Base-by-base conservation (phyloP, 23 tunicate species). In the Aplidium turbinatum region DNA sequence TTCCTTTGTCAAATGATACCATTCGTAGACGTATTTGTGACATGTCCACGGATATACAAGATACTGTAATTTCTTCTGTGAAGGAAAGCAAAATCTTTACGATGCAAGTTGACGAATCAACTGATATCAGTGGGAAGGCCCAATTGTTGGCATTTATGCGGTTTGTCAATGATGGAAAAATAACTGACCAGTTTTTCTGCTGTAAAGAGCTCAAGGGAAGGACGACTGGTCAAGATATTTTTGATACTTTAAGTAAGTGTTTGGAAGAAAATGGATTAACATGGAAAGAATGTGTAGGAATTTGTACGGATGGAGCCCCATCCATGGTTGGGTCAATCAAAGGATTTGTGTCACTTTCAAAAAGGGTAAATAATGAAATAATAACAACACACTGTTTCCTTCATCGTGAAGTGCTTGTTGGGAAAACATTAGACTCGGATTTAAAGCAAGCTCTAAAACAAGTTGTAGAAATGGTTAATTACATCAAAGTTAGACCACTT, bases 391-490 rank as follows among this genome's bases (percentile, higher is more conserved):
- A 70, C 76, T 46, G 76, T 47, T 70, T 70, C 35, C 76, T 70
- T 70, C 76, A 70, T 70, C 58, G 76, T 24, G 58, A 70, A 70
- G 36, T 47, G 58, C 58, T 70, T 47, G 26, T 70, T n/a, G 76
- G 58, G 7, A 70, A 70, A 70, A 70, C 76, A 47, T 70, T 70
- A 28, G 46, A 47, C 35, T 7, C 35, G 7, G 11, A 62, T 25
- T 7, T 62, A 62, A 62, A 62, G 68, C 38, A 62, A 62, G 36
- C 30, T 7, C 38, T 62, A 30, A 62, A 62, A 29, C 27, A 30
- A 62, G 68, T 70, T 70, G 47, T 70, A 70, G 35, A 70, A 70
- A 47, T 70, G 76, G 58, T 70, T 24, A 70, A 70, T 45, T 70
- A 70, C 38, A 70, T 70, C 58, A 70, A 70, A 27, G 76, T 45